Evolutionary conservation across 2,888 invertebrate species (phyloP).

Genomic region (Elegia similella): DNA sequence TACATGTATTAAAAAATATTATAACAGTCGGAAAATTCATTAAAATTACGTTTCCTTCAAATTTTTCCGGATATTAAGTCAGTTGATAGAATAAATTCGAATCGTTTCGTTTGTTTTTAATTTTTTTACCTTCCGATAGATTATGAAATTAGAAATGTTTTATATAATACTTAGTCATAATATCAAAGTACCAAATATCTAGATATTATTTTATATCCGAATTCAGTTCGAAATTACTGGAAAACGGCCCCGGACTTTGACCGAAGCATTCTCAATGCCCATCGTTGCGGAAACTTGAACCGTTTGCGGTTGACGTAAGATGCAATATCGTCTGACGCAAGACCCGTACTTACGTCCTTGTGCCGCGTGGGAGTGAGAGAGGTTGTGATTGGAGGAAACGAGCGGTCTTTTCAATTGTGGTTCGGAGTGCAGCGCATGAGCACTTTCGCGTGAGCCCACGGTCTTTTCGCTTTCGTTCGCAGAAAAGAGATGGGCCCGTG

Average conservation of each 20-base stretch:
- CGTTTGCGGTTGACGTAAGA: conserved; percentile 28
- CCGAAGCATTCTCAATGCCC: conserved; percentile 30
- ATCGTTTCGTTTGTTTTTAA: too few species aligned
- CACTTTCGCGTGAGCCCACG: conserved; percentile 67
- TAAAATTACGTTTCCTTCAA: too few species aligned
- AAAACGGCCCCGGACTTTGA: conserved; percentile 38
- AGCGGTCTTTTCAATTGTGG: conserved; percentile 73
- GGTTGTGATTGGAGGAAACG: conserved; percentile 53
- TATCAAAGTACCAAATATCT: too few species aligned
- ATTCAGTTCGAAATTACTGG: conserved; percentile 24
- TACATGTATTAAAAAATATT: too few species aligned
- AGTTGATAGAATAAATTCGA: too few species aligned
- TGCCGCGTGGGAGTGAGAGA: conserved; percentile 49
- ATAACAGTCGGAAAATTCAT: too few species aligned
- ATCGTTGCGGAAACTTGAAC: conserved; percentile 22
- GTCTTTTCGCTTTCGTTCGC: conserved; percentile 69
- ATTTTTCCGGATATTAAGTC: too few species aligned
- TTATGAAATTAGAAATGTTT: too few species aligned
- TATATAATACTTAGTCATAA: too few species aligned
- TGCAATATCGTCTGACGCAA: conserved; percentile 42
- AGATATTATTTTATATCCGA: conserved; percentile 5
- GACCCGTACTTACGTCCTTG: conserved; percentile 59
- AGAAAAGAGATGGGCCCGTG: conserved; percentile 57
- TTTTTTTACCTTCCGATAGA: too few species aligned
- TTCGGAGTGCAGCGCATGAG: conserved; percentile 56